A percentile compares a stretch with the other conserved stretches of the same genome.
Conservation (phyloP, 2,797 vertebrate species). For the Otolemur crassicaudatus region DNA sequence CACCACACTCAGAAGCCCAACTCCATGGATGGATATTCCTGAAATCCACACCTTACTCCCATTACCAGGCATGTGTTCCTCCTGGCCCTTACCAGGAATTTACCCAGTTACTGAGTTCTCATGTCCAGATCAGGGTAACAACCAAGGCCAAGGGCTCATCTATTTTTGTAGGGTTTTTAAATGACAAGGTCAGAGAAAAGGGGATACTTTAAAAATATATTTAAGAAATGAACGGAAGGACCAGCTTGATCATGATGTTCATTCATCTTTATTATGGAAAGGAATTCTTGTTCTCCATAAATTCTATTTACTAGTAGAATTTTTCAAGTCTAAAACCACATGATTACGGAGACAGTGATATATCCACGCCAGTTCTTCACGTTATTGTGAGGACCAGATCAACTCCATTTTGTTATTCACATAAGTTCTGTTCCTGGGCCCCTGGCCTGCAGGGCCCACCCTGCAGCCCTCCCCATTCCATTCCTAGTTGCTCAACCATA, state of each 20-base stretch:
- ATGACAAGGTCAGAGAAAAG: not conserved
- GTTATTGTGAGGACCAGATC: too few relatives aligned
- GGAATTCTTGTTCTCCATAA: not conserved
- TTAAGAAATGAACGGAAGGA: not conserved
- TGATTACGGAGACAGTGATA: not conserved
- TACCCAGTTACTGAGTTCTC: not conserved
- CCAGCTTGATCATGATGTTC: not conserved
- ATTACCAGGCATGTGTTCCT: fast-evolving
- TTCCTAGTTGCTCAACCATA: too few relatives aligned
- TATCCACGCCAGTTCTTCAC: not conserved
- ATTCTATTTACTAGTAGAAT: not conserved
- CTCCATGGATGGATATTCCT: fast-evolving
- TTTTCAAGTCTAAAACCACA: not conserved
- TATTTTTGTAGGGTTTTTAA: not conserved
- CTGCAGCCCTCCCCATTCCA: too few relatives aligned
- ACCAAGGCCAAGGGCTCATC: not conserved
- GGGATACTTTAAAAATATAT: not conserved
- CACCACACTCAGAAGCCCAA: not conserved
- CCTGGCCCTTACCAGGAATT: not conserved
- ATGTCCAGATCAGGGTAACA: not conserved
- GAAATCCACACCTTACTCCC: not conserved
- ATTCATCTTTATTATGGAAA: not conserved
- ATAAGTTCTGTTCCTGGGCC: too few relatives aligned
- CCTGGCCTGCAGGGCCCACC: too few relatives aligned
- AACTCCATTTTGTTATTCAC: too few relatives aligned